phyloP scores from a whole-genome alignment of 2,797 vertebrate species.

The Philypnodon macrostomus region DNA sequence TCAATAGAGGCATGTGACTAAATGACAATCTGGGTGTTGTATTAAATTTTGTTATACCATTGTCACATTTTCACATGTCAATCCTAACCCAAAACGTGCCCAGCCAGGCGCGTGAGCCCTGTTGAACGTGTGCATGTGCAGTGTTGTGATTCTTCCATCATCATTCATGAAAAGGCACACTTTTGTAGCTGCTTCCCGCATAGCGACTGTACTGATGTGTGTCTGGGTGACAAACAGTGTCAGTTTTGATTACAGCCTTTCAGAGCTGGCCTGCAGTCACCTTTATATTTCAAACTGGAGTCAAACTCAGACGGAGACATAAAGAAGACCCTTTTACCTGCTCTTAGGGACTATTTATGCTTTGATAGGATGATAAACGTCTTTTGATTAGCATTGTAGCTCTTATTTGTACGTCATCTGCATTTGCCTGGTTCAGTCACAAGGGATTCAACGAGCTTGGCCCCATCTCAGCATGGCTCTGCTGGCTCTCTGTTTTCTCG shows the following conservation, averaged over 20 bases:
- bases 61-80: not conserved
- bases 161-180: slow-evolving; percentile 20
- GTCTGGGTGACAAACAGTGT: slow-evolving; percentile 9
- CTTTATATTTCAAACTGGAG: not conserved
- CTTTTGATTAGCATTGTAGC: not conserved
- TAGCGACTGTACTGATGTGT: not conserved
- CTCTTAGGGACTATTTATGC: not conserved
- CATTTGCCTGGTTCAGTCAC: not conserved
- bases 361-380: not conserved
- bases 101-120: too few species aligned
- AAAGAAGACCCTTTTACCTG: slow-evolving; percentile 2
- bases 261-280: not conserved
- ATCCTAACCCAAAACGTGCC: too few species aligned
- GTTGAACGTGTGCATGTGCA: too few species aligned
- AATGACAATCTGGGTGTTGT: not conserved
- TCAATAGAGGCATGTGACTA: too few species aligned
- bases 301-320: not conserved
- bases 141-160: not conserved
- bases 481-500: slow-evolving; percentile 21
- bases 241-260: slow-evolving; percentile 11
- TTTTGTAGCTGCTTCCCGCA: not conserved
- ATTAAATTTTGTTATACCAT: not conserved
- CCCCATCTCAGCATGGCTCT: slow-evolving; percentile 19
- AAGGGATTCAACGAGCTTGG: slow-evolving; percentile 9
- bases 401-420: slow-evolving; percentile 18